Base-by-base conservation (phyloP, 2,797 vertebrate species). In the Acanthurus leucopareius region DNA sequence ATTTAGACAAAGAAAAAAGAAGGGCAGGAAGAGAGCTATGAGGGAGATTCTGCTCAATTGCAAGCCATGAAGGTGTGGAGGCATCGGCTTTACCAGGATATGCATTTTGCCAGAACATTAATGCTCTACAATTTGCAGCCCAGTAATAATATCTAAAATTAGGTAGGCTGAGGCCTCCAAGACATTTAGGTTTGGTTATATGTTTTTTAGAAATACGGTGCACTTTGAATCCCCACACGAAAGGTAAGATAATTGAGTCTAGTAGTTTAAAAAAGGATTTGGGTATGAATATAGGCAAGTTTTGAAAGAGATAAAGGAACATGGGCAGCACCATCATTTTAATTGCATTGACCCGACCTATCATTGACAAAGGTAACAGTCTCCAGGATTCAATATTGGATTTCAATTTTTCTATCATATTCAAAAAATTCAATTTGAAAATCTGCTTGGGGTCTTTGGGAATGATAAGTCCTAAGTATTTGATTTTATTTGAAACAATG, bases 401-500 rank as follows among this genome's bases (percentile, higher is more conserved):
- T 25, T 67, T 67, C 7, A 67, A 7, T 42, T 53, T 67, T 6
- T 53, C 38, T 16, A 32, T 48, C 19, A 59, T 49, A n/a, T 49
- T 9, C 48, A 49, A 7, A 15, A 5, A 56, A 7, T 48, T 58
- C 28, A 45, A 3, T 2, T 58, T 38, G 16, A 49, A 69, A 38
- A 70, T 59, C 5, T 38, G 7, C 20, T 70, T 70, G 44, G 28
- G 17, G 8, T 48, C 54, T 58, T 57, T 69, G 19, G 40, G 52
- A 38, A 56, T 7, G 9, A 16, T 5, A 14, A 69, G 17, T 5
- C 28, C 22, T n/a, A 69, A 22, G 35, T 48, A 48, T 10, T 58
- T 45, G 0, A 68, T 56, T 28, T 69, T n/a, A 48, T 69, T 53
- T 58, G 17, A 38, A 14, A 40, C 16, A 35, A 69, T 38, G 7